Base-by-base conservation (phyloP, 2,113 vertebrate species). In the Misgurnus anguillicaudatus region DNA sequence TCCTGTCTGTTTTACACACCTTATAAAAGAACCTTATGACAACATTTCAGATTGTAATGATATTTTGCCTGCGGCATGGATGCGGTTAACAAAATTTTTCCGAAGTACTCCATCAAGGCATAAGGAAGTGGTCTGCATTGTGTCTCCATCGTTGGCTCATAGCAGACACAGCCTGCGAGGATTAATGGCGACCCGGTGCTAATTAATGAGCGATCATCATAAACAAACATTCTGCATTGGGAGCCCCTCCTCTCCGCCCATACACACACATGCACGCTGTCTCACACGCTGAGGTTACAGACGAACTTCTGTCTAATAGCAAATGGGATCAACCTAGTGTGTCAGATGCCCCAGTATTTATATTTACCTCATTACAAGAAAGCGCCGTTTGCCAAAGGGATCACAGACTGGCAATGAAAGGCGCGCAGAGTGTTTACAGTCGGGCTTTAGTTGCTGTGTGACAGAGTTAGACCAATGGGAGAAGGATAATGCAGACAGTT, bases 321-420 rank as follows among this genome's bases (percentile, higher is more conserved):
- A 72, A 79, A 64, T 60, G 57, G 58, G 78, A 70, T 79, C 78
- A 72, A 42, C 57, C 36, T 75, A 78, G 58, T 65, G 85, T 86
- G 85, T 90, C 86, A 87, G 85, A 86, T 87, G 80, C 80, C 51
- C 57, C 81, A 82, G 79, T 91, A 71, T 90, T 88, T 88, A 86
- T 84, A 75, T 85, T 88, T 51, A 84, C 87, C 87, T 90, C 87
- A 89, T 91, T 90, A 91, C 87, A 86, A 88, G 87, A 85, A 89
- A 84, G 86, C 84, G 86, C 80, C 75, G 77, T 91, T 91, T 90
- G 86, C 85, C 84, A 83, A 90, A 82, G 53, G 83, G 87, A 86
- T 72, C 66, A 82, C 81, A 85, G 83, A 82, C 85, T 89, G 88
- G 85, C 88, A 87, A 57, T 65, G 82, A 83, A 85, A 81, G 86